phyloP scores from a whole-genome alignment of 2,888 invertebrate species.

The Dasypogon diadema region DNA sequence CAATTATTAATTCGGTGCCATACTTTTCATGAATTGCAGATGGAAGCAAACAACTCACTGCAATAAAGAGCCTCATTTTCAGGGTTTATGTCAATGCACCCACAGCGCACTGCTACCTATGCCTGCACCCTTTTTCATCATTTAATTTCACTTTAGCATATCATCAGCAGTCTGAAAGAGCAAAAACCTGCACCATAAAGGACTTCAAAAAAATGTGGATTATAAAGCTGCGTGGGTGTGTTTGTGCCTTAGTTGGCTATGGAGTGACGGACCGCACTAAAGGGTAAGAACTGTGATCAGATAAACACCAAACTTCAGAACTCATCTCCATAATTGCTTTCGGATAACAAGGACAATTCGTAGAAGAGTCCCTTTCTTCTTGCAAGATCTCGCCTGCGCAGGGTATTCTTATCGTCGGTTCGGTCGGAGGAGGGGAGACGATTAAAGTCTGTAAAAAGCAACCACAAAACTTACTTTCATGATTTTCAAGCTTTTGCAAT shows the following conservation, averaged over 20 bases:
- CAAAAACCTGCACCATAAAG: neutral
- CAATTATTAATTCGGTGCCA: no score
- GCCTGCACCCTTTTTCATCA: neutral
- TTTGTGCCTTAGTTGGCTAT: neutral
- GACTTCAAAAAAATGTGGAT: neutral
- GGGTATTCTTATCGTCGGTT: neutral
- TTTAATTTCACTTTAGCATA: neutral
- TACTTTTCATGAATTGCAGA: no score
- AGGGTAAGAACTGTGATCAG: neutral
- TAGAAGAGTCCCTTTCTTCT: neutral
- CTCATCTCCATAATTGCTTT: slow-evolving; percentile 19
- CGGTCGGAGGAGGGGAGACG: neutral
- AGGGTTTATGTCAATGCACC: no score
- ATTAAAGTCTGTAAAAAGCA: slow-evolving; percentile 9
- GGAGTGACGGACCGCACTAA: neutral
- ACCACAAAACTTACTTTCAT: neutral
- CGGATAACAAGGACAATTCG: slow-evolving; percentile 2
- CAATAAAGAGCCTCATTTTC: no score
- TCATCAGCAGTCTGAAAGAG: neutral
- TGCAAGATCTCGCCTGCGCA: neutral
- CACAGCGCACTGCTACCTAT: no score
- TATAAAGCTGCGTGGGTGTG: neutral
- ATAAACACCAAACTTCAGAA: slow-evolving; percentile 11
- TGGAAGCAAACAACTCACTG: no score
- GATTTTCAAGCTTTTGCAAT: neutral